Percentiles rank a stretch among this genome's conserved stretches.
phyloP scores from a whole-genome alignment of 1,140 invertebrate genomes.

The Agrypnia vestita region DNA sequence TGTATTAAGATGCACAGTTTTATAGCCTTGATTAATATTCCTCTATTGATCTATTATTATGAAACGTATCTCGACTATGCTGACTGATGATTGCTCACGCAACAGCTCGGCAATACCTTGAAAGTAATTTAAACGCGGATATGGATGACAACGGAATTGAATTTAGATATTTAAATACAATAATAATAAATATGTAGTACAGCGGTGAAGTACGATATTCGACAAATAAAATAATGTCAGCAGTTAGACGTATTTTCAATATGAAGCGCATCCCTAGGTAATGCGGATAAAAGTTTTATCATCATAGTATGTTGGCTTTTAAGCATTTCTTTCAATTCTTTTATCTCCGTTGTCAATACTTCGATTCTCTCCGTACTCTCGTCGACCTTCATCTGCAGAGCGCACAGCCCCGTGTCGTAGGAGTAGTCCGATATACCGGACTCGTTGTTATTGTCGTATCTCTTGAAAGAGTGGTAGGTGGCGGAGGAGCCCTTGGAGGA shows the following conservation, averaged over 20 bases:
- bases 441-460: slow-evolving; percentile 77
- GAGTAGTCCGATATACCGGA: slow-evolving; percentile 72
- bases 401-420: slow-evolving; percentile 69
- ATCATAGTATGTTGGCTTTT: slow-evolving; percentile 70
- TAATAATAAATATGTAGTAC: too few relatives aligned
- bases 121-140: too few relatives aligned
- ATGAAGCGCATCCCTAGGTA: slow-evolving; percentile 50
- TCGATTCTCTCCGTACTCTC: slow-evolving; percentile 77
- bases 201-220: too few relatives aligned
- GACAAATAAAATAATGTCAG: slow-evolving; percentile 12
- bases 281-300: slow-evolving; percentile 67
- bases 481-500: slow-evolving; percentile 76
- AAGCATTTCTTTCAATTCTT: slow-evolving; percentile 76
- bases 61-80: too few relatives aligned
- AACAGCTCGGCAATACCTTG: too few relatives aligned
- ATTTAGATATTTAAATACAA: too few relatives aligned
- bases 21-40: too few relatives aligned
- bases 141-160: too few relatives aligned
- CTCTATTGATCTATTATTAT: too few relatives aligned
- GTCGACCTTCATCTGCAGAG: slow-evolving; percentile 76
- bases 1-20: too few relatives aligned
- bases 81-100: too few relatives aligned
- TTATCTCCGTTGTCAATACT: slow-evolving; percentile 75
- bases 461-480: slow-evolving; percentile 75
- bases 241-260: slow-evolving; percentile 44